Percentiles rank a stretch among this genome's conserved stretches.
phyloP scores from a whole-genome alignment of 2,797 vertebrate species.

The Malacoctenus gilli region DNA sequence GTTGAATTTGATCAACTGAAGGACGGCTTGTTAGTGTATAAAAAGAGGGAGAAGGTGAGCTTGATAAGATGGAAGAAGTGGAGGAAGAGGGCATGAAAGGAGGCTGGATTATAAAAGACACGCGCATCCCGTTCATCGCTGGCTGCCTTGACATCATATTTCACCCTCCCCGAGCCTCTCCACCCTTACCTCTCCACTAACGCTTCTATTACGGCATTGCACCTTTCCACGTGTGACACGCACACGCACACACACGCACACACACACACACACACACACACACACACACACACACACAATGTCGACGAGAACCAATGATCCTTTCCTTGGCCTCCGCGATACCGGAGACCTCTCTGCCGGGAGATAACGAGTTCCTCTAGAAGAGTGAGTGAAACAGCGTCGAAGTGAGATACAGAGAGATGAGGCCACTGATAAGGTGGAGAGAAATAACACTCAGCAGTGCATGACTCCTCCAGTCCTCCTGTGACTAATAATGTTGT shows the following conservation, averaged over 20 bases:
- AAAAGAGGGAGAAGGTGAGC: background rate
- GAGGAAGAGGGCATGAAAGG: background rate
- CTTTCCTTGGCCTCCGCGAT: slow-evolving; percentile 51
- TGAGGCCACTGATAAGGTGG: slow-evolving; percentile 57
- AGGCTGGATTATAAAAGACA: slow-evolving; percentile 3
- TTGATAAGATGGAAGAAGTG: background rate
- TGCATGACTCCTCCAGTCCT: slow-evolving; percentile 50
- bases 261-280: slow-evolving; percentile 22
- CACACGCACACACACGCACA: slow-evolving; percentile 26
- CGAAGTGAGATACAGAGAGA: slow-evolving; percentile 64
- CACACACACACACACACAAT: slow-evolving; percentile 24
- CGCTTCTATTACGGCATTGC: slow-evolving; percentile 44
- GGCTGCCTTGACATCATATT: slow-evolving; percentile 41
- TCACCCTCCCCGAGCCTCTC: slow-evolving; percentile 26
- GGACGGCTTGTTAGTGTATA: slow-evolving; percentile 23
- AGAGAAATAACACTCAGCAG: slow-evolving; percentile 53
- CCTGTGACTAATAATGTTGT: slow-evolving; percentile 73
- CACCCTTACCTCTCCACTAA: slow-evolving; percentile 25
- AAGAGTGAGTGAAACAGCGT: slow-evolving; percentile 46
- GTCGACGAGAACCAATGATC: slow-evolving; percentile 55
- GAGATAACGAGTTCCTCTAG: slow-evolving; percentile 63
- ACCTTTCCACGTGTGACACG: slow-evolving; percentile 34
- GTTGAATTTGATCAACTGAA: slow-evolving; percentile 34
- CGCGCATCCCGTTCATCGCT: slow-evolving; percentile 27
- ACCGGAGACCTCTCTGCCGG: slow-evolving; percentile 54